These are phyloP conservation scores for Drosophila koepferae DNA, from an alignment of 2,888 invertebrate genomes.

Conservation along the genomic window DNA sequence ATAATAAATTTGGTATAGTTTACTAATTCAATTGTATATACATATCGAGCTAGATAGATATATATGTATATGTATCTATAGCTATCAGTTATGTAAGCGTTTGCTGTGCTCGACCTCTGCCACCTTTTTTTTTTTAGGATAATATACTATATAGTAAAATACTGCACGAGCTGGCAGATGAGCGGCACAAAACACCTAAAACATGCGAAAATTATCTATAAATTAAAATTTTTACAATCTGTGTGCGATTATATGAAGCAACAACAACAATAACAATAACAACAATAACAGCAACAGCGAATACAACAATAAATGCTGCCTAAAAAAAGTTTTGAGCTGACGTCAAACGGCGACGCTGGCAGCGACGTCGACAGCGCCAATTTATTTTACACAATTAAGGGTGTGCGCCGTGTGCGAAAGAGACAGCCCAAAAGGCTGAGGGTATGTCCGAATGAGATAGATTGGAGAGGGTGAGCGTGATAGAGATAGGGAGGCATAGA, in stretches of 20 bases:
- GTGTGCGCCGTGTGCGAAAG: conserved; percentile 61
- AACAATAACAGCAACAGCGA: conserved; percentile 21
- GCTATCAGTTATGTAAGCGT: conserved; percentile 30
- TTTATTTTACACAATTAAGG: conserved; percentile 82
- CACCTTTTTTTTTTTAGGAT: conserved; percentile 37
- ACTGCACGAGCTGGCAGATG: conserved; percentile 1
- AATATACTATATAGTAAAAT: conserved; percentile 32
- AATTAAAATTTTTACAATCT: conserved; percentile 82
- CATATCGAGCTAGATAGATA: background rate
- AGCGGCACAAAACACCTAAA: conserved; percentile 53
- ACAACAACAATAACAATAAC: conserved; percentile 21
- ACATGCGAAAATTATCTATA: conserved; percentile 82
- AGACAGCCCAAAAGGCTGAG: conserved; percentile 11
- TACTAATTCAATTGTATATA: background rate
- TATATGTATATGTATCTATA: background rate
- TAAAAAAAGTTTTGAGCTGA: conserved; percentile 79
- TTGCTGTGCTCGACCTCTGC: conserved; percentile 2
- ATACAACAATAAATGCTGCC: conserved; percentile 61
- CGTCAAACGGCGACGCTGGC: conserved; percentile 69
- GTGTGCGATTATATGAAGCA: conserved; percentile 73
- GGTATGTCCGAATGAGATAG: conserved; percentile 7
- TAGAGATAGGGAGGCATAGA: conserved; percentile 10
- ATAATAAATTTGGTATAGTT: background rate
- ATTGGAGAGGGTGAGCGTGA: background rate
- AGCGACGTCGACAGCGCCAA: conserved; percentile 66